phyloP scores from a whole-genome alignment of 2,888 invertebrate genomes.

The Tetragonula carbonaria region DNA sequence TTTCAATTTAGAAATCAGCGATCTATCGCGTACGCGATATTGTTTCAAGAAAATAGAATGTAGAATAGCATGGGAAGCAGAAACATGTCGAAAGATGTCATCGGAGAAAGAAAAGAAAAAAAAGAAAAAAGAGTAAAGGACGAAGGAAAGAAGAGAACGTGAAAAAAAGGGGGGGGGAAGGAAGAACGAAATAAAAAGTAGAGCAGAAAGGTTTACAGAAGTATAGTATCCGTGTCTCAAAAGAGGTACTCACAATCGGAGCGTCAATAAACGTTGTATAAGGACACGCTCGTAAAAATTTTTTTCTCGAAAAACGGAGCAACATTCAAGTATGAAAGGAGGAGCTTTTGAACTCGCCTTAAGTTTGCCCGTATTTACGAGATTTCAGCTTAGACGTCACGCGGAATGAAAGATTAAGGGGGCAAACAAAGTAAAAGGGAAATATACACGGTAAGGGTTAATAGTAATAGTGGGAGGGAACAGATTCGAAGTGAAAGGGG shows the following conservation, averaged over 20 bases:
- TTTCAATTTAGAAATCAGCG: neutral
- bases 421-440: constrained; percentile 52
- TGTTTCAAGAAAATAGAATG: neutral
- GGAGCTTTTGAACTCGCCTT: constrained; percentile 29
- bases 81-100: neutral
- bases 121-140: too few relatives aligned
- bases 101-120: neutral
- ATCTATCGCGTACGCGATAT: too few relatives aligned
- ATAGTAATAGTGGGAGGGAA: constrained; percentile 16
- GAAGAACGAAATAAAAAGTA: neutral
- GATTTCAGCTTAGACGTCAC: constrained; percentile 51
- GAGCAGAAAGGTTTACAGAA: neutral
- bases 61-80: too few relatives aligned
- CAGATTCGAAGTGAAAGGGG: neutral
- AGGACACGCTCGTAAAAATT: constrained; percentile 20
- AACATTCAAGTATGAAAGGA: constrained; percentile 31
- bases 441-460: constrained; percentile 32
- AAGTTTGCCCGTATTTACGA: constrained; percentile 51
- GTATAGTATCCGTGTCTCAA: constrained; percentile 5
- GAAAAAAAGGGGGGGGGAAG: too few relatives aligned
- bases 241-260: constrained; percentile 2
- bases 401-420: constrained; percentile 56
- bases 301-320: constrained; percentile 33
- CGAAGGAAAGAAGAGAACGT: too few relatives aligned
- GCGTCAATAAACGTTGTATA: constrained; percentile 28